Base-by-base conservation (phyloP, 2,113 vertebrate genomes). In the Syngnathoides biaculeatus region DNA sequence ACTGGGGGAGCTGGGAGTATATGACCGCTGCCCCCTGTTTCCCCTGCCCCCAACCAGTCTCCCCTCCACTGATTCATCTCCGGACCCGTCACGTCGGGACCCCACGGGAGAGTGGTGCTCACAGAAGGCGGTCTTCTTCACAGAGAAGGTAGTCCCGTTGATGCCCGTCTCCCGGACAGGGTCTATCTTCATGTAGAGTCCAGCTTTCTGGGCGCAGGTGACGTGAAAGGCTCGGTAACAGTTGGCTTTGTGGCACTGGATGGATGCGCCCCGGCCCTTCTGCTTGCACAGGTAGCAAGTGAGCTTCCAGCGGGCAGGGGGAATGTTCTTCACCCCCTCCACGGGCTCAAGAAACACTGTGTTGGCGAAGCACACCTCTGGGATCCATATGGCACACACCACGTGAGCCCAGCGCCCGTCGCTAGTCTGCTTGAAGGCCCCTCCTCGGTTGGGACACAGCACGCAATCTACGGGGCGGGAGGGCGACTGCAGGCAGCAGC, bases 381-480 rank as follows among this genome's bases (percentile, higher is more conserved):
- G 97, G 80, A 99, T 98, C 97, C 97, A 99, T 85, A 99, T 96
- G 88, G 97, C 97, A 82, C 97, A 99, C 64, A 98, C 94, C 38
- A 99, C 96, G 0, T 99, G 97, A 13, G 96, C 96, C 97, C 97
- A 99, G 64, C 92, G 94, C 38, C 97, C 96, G 24, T 99, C 97
- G 0, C 92, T 97, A 53, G 97, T 98, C 90, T 99, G 97, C 85
- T 99, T 99, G 90, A 98, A 98, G 80, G 97, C 97, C 66, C 97
- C 97, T 35, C 96, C 97, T 81, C 93, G 93, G 88, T 98, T 98
- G 2, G 97, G 97, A 78, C 97, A 99, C 59, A 99, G 94, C 57
- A 97, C 94, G 65, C 97, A 99, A 87, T 97, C 95, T 78, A 99
- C 95, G 0, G 97, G 95, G 47, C 92, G 94, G 38, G 95, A 94